These are phyloP conservation scores for Gouania willdenowi DNA, from an alignment of 2,797 vertebrate genomes.

Conservation along the genomic window DNA sequence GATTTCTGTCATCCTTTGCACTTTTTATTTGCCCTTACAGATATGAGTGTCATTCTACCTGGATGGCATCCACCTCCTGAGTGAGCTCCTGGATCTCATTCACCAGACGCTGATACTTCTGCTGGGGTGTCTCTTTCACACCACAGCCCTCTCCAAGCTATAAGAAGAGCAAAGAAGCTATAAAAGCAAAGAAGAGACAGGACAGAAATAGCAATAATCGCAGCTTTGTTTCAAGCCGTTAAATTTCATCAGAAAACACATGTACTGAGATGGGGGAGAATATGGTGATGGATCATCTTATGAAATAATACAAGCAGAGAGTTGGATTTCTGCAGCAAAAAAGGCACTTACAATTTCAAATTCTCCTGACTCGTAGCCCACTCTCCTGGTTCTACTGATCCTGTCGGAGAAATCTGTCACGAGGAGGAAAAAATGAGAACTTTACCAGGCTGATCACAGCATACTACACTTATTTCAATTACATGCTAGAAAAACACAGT, in stretches of 20 bases:
- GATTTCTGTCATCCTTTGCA: too few species aligned
- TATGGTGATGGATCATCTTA: neutral
- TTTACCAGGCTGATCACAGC: too few species aligned
- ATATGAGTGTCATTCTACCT: conserved; percentile 72
- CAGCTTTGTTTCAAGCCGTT: neutral
- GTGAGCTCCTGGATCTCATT: conserved; percentile 92
- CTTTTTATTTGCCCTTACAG: too few species aligned
- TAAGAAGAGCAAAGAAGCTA: conserved; percentile 1
- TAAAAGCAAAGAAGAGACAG: neutral
- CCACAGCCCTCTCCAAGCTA: conserved; percentile 89
- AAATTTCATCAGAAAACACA: conserved; percentile 6
- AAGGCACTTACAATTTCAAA: conserved; percentile 88
- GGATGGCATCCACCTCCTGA: conserved; percentile 87
- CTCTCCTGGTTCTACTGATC: conserved; percentile 85
- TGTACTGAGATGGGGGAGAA: neutral
- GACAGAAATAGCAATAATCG: neutral
- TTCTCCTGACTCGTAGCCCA: conserved; percentile 92
- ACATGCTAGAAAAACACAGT: too few species aligned
- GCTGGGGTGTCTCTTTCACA: conserved; percentile 91
- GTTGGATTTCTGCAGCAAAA: conserved; percentile 3
- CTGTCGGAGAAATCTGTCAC: conserved; percentile 91
- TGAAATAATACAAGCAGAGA: neutral
- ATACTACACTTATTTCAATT: too few species aligned
- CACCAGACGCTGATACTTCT: conserved; percentile 91
- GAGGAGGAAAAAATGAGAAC: conserved; percentile 34